These are phyloP conservation scores for Ruditapes philippinarum DNA, from an alignment of 1,140 invertebrate species.

Conservation along the genomic window DNA sequence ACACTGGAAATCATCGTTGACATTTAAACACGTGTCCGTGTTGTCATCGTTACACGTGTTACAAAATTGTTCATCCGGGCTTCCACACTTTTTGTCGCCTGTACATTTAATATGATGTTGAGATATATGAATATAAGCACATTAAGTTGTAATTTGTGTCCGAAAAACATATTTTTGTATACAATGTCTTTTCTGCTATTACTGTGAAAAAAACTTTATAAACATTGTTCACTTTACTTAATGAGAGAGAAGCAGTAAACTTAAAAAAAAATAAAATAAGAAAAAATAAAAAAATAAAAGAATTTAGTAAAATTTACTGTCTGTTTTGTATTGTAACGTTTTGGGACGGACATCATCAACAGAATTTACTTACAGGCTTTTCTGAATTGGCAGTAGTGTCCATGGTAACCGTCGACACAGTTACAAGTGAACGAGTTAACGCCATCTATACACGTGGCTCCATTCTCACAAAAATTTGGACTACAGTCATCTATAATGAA, in stretches of 20 bases:
- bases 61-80: background rate
- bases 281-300: background rate
- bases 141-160: too few species aligned
- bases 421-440: conserved; percentile 1
- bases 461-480: conserved; percentile 34
- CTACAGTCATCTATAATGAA: conserved; percentile 41
- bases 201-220: too few species aligned
- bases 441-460: conserved; percentile 26
- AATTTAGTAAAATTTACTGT: background rate
- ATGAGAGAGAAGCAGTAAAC: too few species aligned
- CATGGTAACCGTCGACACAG: conserved; percentile 4
- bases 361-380: conserved; percentile 30
- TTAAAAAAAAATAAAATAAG: too few species aligned
- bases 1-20: conserved; percentile 21
- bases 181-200: too few species aligned
- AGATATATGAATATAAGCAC: too few species aligned
- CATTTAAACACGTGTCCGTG: conserved; percentile 1
- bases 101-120: too few species aligned
- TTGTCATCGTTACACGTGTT: conserved; percentile 28
- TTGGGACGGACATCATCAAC: background rate
- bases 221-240: too few species aligned
- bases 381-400: conserved; percentile 24
- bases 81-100: background rate
- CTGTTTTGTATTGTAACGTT: background rate
- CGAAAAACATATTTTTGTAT: too few species aligned